phyloP scores from a whole-genome alignment of 2,113 vertebrate species.

The Callopanchax toddi region DNA sequence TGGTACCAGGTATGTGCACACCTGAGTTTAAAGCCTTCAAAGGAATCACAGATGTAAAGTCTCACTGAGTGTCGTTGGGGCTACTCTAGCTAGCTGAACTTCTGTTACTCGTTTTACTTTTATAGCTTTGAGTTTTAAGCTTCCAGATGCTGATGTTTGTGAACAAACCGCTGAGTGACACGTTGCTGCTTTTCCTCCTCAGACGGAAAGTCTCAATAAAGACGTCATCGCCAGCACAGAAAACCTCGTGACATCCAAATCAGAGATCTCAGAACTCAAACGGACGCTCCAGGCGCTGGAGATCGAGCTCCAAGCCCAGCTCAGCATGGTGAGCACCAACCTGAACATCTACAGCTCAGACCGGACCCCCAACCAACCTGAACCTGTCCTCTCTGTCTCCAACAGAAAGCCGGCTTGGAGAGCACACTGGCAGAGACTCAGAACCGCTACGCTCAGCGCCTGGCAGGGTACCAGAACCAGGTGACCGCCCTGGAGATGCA shows the following conservation, averaged over 20 bases:
- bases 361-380: too few relatives aligned
- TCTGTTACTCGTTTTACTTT: too few relatives aligned
- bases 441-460: constrained; percentile 74
- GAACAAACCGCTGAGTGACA: not conserved
- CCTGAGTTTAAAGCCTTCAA: too few relatives aligned
- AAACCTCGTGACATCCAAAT: constrained; percentile 77
- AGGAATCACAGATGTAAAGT: too few relatives aligned
- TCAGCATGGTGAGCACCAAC: constrained; percentile 80
- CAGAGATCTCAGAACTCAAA: constrained; percentile 83
- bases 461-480: constrained; percentile 80
- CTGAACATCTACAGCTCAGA: not conserved
- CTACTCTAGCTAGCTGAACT: too few relatives aligned
- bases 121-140: too few relatives aligned
- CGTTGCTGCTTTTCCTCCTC: not conserved
- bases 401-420: constrained; percentile 71
- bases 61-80: too few relatives aligned
- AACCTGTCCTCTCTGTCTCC: not conserved
- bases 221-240: constrained; percentile 72
- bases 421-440: constrained; percentile 81
- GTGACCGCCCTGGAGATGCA: constrained; percentile 77
- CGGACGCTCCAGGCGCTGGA: constrained; percentile 82
- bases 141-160: too few relatives aligned
- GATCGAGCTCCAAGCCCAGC: constrained; percentile 85
- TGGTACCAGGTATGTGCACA: too few relatives aligned
- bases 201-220: constrained; percentile 82